Evolutionary conservation across 2,888 invertebrate species (phyloP).

Genomic region (Ferrisia virgata): DNA sequence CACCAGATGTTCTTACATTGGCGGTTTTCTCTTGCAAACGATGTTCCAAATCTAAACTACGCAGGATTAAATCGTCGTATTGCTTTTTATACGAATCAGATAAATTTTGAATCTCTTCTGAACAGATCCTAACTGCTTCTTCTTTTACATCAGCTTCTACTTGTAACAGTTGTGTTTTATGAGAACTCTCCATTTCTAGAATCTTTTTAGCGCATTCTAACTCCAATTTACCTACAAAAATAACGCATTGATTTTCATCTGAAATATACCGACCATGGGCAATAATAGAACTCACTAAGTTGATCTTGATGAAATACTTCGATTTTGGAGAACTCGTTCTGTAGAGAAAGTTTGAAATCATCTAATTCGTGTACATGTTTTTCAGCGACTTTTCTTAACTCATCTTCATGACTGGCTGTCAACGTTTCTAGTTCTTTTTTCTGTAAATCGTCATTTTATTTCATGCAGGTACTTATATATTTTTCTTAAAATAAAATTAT

Average conservation of each 20-base stretch:
- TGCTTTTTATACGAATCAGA: conserved; percentile 4
- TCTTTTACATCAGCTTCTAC: background rate
- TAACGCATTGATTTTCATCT: background rate
- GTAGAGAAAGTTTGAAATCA: background rate
- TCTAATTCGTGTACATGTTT: background rate
- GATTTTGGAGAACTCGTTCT: background rate
- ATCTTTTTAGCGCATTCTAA: conserved; percentile 1
- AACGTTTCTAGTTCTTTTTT: background rate
- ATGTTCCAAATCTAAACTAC: background rate
- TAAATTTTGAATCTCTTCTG: background rate
- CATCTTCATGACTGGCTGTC: background rate
- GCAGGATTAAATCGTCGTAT: background rate
- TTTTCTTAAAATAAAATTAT: background rate
- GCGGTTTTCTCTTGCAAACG: background rate
- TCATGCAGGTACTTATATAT: background rate
- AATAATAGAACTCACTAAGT: background rate
- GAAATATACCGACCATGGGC: background rate
- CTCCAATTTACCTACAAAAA: background rate
- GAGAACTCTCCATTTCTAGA: background rate
- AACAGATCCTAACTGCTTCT: background rate
- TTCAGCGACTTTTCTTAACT: background rate
- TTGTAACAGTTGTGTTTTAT: background rate
- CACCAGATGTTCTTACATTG: background rate
- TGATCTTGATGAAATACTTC: conserved; percentile 19
- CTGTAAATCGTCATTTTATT: background rate